phyloP scores from a whole-genome alignment of 2,113 vertebrate species.

The Benitochromis conjunctus region DNA sequence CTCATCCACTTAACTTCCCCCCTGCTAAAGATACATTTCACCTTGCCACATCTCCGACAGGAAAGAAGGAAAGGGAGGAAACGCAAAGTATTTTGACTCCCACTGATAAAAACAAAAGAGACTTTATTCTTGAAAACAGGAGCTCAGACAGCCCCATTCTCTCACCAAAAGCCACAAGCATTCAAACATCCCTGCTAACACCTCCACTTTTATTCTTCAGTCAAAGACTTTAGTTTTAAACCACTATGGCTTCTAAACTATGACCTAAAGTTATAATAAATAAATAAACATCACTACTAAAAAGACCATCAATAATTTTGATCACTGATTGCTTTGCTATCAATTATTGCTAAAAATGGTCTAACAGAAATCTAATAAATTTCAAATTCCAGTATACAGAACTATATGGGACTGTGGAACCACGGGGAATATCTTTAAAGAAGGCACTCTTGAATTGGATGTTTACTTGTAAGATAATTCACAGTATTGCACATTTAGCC shows the following conservation, averaged over 20 bases:
- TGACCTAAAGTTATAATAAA: not conserved
- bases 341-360: not conserved
- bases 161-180: not conserved
- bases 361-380: not conserved
- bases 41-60: slow-evolving; percentile 26
- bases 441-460: not conserved
- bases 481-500: not conserved
- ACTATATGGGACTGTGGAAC: not conserved
- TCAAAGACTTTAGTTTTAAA: not conserved
- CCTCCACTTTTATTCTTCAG: not conserved
- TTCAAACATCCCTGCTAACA: not conserved
- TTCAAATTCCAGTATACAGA: not conserved
- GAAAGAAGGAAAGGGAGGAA: slow-evolving; percentile 7
- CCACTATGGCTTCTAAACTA: not conserved
- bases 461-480: not conserved
- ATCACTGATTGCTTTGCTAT: not conserved
- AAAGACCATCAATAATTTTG: not conserved
- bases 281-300: not conserved
- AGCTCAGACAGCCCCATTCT: not conserved
- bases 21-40: slow-evolving; percentile 61
- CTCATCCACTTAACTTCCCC: slow-evolving; percentile 17
- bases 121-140: slow-evolving; percentile 3
- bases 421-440: not conserved
- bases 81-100: slow-evolving; percentile 3
- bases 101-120: slow-evolving; percentile 47